These are phyloP conservation scores for Thomomys bottae DNA, from an alignment of 2,113 vertebrate species.

Conservation along the genomic window DNA sequence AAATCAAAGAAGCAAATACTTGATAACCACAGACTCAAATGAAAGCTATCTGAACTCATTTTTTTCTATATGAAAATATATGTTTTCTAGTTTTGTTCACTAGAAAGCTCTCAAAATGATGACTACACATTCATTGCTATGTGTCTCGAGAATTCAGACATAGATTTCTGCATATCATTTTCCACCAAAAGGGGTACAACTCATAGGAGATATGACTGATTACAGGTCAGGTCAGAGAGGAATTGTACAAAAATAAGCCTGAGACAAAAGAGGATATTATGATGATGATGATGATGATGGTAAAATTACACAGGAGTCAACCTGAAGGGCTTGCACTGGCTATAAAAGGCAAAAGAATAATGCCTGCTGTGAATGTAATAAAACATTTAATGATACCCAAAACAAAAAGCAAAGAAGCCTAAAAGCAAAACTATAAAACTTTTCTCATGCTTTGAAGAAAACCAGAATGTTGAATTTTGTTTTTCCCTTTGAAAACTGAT, in stretches of 20 bases:
- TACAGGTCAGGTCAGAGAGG: not conserved
- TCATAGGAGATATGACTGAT: not conserved
- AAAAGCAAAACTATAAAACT: not conserved
- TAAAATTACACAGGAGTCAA: not conserved
- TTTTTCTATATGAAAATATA: not conserved
- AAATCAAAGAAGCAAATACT: constrained; percentile 28
- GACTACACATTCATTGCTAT: not conserved
- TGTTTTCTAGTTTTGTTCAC: not conserved
- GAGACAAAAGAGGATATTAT: not conserved
- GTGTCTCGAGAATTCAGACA: not conserved
- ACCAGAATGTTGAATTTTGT: not conserved
- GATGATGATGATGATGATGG: not conserved
- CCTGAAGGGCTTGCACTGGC: not conserved
- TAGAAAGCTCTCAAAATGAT: not conserved
- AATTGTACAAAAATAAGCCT: not conserved
- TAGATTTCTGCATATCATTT: not conserved
- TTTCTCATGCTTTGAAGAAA: not conserved
- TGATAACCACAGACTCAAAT: not conserved
- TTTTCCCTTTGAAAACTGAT: not conserved
- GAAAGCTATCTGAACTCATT: not conserved
- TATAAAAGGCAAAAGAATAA: not conserved
- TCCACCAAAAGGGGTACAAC: not conserved
- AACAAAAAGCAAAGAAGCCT: not conserved
- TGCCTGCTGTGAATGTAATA: not conserved
- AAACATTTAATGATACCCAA: not conserved